Evolutionary conservation across 2,888 invertebrate species (phyloP), one percentile per base, ranked within the genome.

Genomic region (Coremacera marginata): DNA sequence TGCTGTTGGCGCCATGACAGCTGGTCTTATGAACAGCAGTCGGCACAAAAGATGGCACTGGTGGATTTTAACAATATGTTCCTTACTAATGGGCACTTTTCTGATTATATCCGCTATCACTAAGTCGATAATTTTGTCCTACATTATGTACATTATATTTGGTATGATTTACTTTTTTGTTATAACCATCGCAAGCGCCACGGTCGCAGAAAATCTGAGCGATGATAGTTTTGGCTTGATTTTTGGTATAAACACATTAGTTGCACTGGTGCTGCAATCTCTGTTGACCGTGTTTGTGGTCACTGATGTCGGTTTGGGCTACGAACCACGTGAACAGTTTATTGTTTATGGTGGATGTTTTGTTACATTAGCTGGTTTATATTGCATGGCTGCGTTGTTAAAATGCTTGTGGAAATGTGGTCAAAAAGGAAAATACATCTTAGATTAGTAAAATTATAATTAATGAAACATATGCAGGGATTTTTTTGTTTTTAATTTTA

Each of bases 201-300:
- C 94, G 88, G 93, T 96, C 44, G 95, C 95, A 0, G 93, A 93
- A 84, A 90, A 91, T 82, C 90, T 95, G 80, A 90, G 91, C 25
- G 92, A 93, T 76, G 94, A 94, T 81, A 94, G 94, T 87, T 95
- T 94, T 86, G 95, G 94, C 3, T 89, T 96, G 70, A 92, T 96
- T 65, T 95, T 95, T 87, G 95, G 95, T 31, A 90, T 94, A 67
- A 95, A 95, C 84, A 94, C 93, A 2, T 92, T 95, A 80, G 81
- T 93, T 3, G 94, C 95, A 5, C 89, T 95, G 49, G 80, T 91
- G 3, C 84, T 94, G 0, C 95, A 95, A 88, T 92, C 93, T 0
- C 86, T 94, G 74, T 86, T 95, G 70, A 95, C 94, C 0, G 81
- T 92, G 0, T 85, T 93, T 34, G 92, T 94, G 0, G 87, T 94